Evolutionary conservation across 2,888 invertebrate species (phyloP), one percentile per base, ranked within the genome.

Genomic region (Erebia epiphron): DNA sequence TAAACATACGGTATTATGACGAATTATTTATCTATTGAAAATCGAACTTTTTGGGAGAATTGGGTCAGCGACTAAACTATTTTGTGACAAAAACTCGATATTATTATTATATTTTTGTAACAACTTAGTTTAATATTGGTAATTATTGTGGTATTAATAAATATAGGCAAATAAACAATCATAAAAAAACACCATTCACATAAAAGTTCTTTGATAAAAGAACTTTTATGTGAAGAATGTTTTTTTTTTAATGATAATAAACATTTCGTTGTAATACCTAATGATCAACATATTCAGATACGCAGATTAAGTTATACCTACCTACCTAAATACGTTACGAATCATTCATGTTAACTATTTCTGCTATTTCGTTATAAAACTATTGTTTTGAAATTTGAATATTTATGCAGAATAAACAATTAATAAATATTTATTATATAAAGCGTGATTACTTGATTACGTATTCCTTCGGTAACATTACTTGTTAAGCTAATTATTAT

Each of bases 251-350:
- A n/a, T n/a, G n/a, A n/a, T 13, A 11, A 69, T 69, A 46, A 68
- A 61, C 60, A 67, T 50, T 72, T 67, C 68, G 70, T 62, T 79
- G 81, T 84, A 82, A 75, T 69, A 76, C 77, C 78, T 79, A 80
- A 77, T 65, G 65, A 46, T 76, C 75, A 75, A 79, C 78, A 78
- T 77, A 82, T 79, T 79, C 79, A 78, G 79, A 81, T 75, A 72
- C 76, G 75, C 67, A 73, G 73, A 26, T 54, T 67, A 13, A 58
- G 35, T 61, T 61, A 16, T 41, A 60, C 35, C 35, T n/a, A 60
- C 11, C 43, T 9, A 58, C n/a, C 35, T n/a, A 60, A 16, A 60
- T 9, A 58, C n/a, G 10, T 41, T 60, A 60, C 43, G 21, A 35
- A 60, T 43, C 60, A 43, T 60, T 43, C 43, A 43, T 60, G 60